Conservation (phyloP, 2,888 invertebrate genomes). For the Lasioglossum pauxillum region DNA sequence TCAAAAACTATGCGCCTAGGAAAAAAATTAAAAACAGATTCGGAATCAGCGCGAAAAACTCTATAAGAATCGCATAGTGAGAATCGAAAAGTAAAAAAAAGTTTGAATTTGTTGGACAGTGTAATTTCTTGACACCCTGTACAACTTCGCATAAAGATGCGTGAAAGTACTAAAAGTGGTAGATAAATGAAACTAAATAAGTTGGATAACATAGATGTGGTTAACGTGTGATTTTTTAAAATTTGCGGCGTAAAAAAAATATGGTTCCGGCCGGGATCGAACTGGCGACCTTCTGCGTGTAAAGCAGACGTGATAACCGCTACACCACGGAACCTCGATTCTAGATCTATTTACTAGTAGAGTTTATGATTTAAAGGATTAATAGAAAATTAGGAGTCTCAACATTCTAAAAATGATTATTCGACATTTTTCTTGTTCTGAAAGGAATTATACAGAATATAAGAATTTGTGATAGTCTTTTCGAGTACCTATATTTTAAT, state of each 20-base stretch:
- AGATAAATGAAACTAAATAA: neutral
- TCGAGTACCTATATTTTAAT: neutral
- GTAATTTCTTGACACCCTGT: too few species aligned
- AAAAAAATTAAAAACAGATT: too few species aligned
- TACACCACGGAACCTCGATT: constrained; percentile 2
- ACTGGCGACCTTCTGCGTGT: neutral
- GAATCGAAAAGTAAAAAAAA: too few species aligned
- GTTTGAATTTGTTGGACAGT: too few species aligned
- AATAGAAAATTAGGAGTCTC: neutral
- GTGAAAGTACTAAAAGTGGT: neutral
- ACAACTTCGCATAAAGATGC: too few species aligned
- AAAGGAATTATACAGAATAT: neutral
- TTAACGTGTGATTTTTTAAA: neutral
- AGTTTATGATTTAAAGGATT: neutral
- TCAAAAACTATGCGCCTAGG: too few species aligned
- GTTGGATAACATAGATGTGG: neutral
- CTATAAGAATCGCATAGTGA: too few species aligned
- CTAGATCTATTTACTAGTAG: too few species aligned
- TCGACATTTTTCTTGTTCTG: neutral
- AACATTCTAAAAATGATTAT: neutral
- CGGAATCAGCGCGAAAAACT: too few species aligned
- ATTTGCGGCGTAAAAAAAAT: neutral
- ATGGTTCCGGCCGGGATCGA: constrained; percentile 6
- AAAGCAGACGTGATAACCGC: constrained; percentile 10
- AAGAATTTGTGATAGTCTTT: neutral